Percentiles rank a stretch among this genome's conserved stretches.
These are phyloP conservation scores for Emys orbicularis DNA, from an alignment of 2,797 vertebrate genomes.

Conservation along the genomic window DNA sequence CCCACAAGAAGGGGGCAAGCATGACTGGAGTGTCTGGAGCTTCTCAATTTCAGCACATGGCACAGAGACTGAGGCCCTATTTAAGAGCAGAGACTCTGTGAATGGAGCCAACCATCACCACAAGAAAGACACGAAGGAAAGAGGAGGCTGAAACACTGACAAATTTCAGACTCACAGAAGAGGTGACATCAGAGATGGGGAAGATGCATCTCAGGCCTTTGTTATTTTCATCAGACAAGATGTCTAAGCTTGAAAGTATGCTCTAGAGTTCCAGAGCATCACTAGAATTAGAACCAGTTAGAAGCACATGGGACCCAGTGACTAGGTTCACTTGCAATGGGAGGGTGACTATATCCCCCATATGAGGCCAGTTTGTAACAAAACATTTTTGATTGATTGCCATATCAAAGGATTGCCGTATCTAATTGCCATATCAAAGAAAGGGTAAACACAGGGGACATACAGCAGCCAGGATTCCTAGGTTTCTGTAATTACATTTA, in stretches of 20 bases:
- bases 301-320: neutral
- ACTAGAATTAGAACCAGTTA: neutral
- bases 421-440: neutral
- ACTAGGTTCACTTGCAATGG: neutral
- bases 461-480: neutral
- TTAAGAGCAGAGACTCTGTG: neutral
- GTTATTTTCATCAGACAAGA: neutral
- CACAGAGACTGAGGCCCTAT: neutral
- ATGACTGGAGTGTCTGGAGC: neutral
- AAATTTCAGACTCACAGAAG: neutral
- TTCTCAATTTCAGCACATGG: neutral
- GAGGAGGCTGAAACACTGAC: neutral
- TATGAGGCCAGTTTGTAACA: accelerated
- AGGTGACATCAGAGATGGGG: neutral
- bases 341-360: neutral
- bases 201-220: neutral
- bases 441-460: neutral
- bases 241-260: neutral
- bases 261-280: neutral
- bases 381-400: neutral
- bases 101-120: neutral
- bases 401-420: neutral
- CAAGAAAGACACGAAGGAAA: neutral
- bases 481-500: neutral
- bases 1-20: neutral